Evolutionary conservation across 2,113 vertebrate species (phyloP), one percentile per base, ranked within the genome.

Genomic region (Mastomys natalensis): DNA sequence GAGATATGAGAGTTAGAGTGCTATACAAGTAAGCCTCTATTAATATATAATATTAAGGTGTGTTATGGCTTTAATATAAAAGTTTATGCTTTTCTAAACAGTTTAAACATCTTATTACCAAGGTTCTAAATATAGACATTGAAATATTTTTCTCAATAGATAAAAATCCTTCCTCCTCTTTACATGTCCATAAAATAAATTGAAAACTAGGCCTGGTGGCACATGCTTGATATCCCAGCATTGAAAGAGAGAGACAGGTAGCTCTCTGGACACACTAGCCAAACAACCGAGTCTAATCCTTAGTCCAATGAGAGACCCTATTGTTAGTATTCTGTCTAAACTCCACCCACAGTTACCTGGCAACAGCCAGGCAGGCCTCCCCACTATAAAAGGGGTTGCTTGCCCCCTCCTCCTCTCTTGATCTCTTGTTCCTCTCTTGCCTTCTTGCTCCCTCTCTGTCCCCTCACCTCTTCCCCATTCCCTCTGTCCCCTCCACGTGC

Each of bases 151-250:
- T 87, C 70, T 87, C 78, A 91, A 45, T 37, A 89, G 87, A 87
- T 26, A 88, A 85, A 95, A 96, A 84, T 77, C 80, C 45, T 22
- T 92, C 70, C 94, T 87, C 68, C 51, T 94, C 60, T 96, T 96
- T 94, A 43, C 45, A 88, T 53, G 58, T 90, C 37, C 51, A 37
- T 8, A 34, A 78, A 96, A 66, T 76, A 91, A 17, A 84, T 0
- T 80, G 89, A 74, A 58, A 88, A 94, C 21, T 5, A 87, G 12
- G 64, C 45, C 31, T 87, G 11, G 34, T 70, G 45, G 6, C 19
- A 51, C 10, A 51, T 37, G 29, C 62, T 51, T 48, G 11, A 51
- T 45, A 87, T 70, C 31, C 31, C 31, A 87, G 62, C 3, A 87
- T 19, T 70, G 34, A 19, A 37, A 51, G 12, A 31, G 29, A 53